Base-by-base conservation (phyloP, 2,888 invertebrate species). In the Halocaridina rubra region DNA sequence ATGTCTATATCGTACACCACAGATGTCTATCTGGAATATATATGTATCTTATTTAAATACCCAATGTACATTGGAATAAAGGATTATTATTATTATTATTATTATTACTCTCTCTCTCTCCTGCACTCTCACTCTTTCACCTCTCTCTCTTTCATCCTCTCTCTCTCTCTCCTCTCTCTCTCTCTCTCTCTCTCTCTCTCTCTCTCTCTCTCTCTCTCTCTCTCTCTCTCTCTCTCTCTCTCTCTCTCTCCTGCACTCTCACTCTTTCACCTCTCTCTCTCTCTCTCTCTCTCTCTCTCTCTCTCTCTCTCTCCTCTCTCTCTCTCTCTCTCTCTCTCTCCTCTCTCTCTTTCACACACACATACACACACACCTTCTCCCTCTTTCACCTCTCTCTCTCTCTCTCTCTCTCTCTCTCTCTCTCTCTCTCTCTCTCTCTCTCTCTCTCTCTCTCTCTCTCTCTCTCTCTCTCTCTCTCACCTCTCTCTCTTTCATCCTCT, bases 61-160 rank as follows among this genome's bases (percentile, higher is more conserved):
- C n/a, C n/a, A n/a, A n/a, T n/a, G n/a, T n/a, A n/a, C n/a, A n/a
- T n/a, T n/a, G n/a, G n/a, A n/a, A n/a, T n/a, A n/a, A n/a, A n/a
- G n/a, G n/a, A n/a, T n/a, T n/a, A n/a, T n/a, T n/a, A n/a, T n/a
- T n/a, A n/a, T n/a, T n/a, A n/a, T n/a, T n/a, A n/a, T n/a, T n/a
- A n/a, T n/a, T n/a, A n/a, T n/a, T n/a, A n/a, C n/a, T n/a, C n/a
- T n/a, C n/a, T n/a, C n/a, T n/a, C n/a, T n/a, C n/a, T n/a, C n/a
- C n/a, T n/a, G n/a, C n/a, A n/a, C n/a, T n/a, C n/a, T n/a, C n/a
- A n/a, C n/a, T n/a, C n/a, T n/a, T n/a, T n/a, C n/a, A n/a, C n/a
- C n/a, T n/a, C 57, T 57, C 29, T 76, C 76, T 75, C 22, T 53
- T 53, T 75, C 53, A 53, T 32, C 53, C 22, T 75, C 53, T 75